A percentile compares a stretch with the other conserved stretches of the same genome.
These are phyloP conservation scores for Trinectes maculatus DNA, from an alignment of 2,113 vertebrate genomes.

Conservation along the genomic window DNA sequence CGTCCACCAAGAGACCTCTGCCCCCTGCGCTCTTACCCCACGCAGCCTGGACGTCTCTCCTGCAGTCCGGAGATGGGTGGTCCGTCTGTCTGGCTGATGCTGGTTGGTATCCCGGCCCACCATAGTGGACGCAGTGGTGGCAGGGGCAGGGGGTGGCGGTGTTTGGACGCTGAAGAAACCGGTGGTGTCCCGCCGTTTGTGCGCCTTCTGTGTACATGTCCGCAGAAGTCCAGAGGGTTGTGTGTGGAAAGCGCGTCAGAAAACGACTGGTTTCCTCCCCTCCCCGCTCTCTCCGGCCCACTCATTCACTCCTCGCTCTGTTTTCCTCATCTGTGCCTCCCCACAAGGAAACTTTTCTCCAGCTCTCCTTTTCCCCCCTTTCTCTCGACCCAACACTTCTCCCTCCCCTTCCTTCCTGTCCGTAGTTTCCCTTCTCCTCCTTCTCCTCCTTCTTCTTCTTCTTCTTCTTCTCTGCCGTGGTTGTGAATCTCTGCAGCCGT, in stretches of 20 bases:
- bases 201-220: conserved; percentile 80
- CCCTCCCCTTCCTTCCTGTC: conserved; percentile 79
- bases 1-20: conserved; percentile 44
- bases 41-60: conserved; percentile 58
- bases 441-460: conserved; percentile 53
- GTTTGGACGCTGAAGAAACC: conserved; percentile 50
- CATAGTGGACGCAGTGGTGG: conserved; percentile 60
- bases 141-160: conserved; percentile 47
- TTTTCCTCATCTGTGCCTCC: conserved; percentile 82
- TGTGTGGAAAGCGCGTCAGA: conserved; percentile 62
- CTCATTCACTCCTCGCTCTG: conserved; percentile 79
- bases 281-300: conserved; percentile 68
- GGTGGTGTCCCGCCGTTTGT: conserved; percentile 62
- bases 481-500: conserved; percentile 37
- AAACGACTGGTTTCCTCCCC: conserved; percentile 73
- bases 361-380: conserved; percentile 50
- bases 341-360: conserved; percentile 77
- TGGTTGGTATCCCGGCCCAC: conserved; percentile 44
- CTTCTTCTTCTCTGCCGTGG: conserved; percentile 54
- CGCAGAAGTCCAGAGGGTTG: conserved; percentile 58
- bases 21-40: conserved; percentile 51
- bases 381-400: conserved; percentile 56
- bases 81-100: conserved; percentile 47
- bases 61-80: conserved; percentile 59
- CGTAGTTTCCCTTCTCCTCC: conserved; percentile 65